Evolutionary conservation across 2,888 invertebrate genomes (phyloP).

Genomic region (Parochlus steinenii): DNA sequence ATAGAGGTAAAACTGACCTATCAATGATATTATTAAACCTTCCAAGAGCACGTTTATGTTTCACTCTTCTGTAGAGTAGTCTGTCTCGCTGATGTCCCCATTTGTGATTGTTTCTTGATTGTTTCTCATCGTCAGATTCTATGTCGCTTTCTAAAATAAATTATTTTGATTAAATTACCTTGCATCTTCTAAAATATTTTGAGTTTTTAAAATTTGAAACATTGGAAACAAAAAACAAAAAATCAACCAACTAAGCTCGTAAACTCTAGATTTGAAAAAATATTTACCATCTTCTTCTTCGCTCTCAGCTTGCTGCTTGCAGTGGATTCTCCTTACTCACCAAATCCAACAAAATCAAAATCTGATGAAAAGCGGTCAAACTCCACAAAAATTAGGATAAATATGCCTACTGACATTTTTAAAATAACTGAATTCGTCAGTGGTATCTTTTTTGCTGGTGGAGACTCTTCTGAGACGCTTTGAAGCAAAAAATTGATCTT

Average conservation of each 20-base stretch:
- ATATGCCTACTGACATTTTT: conserved; percentile 53
- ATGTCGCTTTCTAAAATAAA: conserved; percentile 14
- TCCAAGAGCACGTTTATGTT: conserved; percentile 21
- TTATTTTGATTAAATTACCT: too few relatives aligned
- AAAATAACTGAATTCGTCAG: conserved; percentile 52
- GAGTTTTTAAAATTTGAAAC: too few relatives aligned
- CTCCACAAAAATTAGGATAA: conserved; percentile 58
- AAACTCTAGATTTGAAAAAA: too few relatives aligned
- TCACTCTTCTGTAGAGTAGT: conserved; percentile 20
- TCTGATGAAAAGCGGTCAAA: conserved; percentile 48
- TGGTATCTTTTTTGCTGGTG: conserved; percentile 28
- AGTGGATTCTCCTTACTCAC: conserved; percentile 50
- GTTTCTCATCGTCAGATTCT: conserved; percentile 22
- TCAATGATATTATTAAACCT: conserved; percentile 12
- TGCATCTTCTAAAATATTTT: too few relatives aligned
- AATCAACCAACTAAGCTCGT: too few relatives aligned
- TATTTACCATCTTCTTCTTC: conserved; percentile 26
- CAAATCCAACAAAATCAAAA: conserved; percentile 53
- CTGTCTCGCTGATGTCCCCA: neutral
- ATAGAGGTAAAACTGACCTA: neutral
- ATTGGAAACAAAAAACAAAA: too few relatives aligned
- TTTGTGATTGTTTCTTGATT: conserved; percentile 15
- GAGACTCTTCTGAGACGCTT: conserved; percentile 46
- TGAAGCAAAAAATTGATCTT: conserved; percentile 37
- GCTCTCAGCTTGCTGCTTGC: conserved; percentile 29